Conservation (phyloP, 2,888 invertebrate genomes). For the Ormia ochracea region DNA sequence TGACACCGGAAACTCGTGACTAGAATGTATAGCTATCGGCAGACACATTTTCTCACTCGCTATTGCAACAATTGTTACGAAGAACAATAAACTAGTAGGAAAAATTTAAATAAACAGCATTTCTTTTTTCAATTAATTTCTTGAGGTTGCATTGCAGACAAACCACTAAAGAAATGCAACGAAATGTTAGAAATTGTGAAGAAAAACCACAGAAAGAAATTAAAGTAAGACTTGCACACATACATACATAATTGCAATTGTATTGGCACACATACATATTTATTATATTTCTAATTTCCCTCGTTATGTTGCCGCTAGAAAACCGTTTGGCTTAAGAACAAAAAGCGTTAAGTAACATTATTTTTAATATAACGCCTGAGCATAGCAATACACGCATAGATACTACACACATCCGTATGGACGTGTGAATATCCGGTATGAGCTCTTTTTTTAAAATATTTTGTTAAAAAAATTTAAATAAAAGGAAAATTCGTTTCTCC, state of each 20-base stretch:
- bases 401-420: background rate
- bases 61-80: background rate
- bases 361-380: background rate
- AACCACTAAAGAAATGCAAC: constrained; percentile 25
- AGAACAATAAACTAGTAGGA: background rate
- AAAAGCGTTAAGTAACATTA: constrained; percentile 6
- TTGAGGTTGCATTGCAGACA: constrained; percentile 7
- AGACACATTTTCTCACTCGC: constrained; percentile 24
- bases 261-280: background rate
- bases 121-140: background rate
- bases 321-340: background rate
- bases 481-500: background rate
- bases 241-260: no score
- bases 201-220: constrained; percentile 32
- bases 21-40: constrained; percentile 44
- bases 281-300: background rate
- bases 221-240: background rate
- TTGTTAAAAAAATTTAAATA: background rate
- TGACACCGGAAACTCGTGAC: constrained; percentile 63
- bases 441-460: constrained; percentile 7
- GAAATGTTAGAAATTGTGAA: background rate
- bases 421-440: constrained; percentile 13
- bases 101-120: background rate
- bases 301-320: background rate
- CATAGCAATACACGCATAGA: background rate